A percentile compares a stretch with the other conserved stretches of the same genome.
Conservation (phyloP, 2,113 vertebrate species). For the Scomber scombrus region DNA sequence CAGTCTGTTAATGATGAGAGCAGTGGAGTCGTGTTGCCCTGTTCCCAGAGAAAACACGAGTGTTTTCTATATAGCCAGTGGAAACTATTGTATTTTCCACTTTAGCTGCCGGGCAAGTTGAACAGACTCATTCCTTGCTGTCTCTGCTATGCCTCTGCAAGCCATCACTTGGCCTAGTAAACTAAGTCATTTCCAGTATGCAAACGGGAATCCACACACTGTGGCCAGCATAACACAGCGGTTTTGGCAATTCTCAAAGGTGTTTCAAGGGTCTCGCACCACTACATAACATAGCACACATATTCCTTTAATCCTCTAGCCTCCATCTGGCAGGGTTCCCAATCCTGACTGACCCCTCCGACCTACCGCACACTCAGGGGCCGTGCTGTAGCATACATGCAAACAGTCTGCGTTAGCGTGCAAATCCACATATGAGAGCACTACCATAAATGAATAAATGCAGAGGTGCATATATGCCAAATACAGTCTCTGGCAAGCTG, state of each 20-base stretch:
- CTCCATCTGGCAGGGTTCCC: constrained; percentile 47
- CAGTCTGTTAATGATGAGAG: background rate
- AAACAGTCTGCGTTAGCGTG: background rate
- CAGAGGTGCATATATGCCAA: constrained; percentile 6
- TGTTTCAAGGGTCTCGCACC: constrained; percentile 64
- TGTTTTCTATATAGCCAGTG: constrained; percentile 35
- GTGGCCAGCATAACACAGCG: constrained; percentile 59
- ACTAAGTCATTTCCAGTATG: constrained; percentile 59
- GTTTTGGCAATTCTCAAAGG: constrained; percentile 62
- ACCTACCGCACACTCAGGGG: constrained; percentile 57
- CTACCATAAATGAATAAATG: constrained; percentile 16
- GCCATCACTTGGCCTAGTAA: constrained; percentile 63
- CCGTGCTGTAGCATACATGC: constrained; percentile 4
- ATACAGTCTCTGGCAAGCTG: constrained; percentile 12
- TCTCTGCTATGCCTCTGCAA: constrained; percentile 48
- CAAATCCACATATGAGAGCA: constrained; percentile 5
- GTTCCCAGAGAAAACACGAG: constrained; percentile 44
- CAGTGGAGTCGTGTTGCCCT: background rate
- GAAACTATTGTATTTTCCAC: constrained; percentile 62
- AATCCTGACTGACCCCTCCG: constrained; percentile 48
- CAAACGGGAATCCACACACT: constrained; percentile 52
- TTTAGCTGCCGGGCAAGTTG: constrained; percentile 33
- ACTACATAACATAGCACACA: constrained; percentile 66
- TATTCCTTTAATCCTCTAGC: constrained; percentile 61
- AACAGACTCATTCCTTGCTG: constrained; percentile 42